phyloP scores from a whole-genome alignment of 2,113 vertebrate species.

The Thomomys bottae region DNA sequence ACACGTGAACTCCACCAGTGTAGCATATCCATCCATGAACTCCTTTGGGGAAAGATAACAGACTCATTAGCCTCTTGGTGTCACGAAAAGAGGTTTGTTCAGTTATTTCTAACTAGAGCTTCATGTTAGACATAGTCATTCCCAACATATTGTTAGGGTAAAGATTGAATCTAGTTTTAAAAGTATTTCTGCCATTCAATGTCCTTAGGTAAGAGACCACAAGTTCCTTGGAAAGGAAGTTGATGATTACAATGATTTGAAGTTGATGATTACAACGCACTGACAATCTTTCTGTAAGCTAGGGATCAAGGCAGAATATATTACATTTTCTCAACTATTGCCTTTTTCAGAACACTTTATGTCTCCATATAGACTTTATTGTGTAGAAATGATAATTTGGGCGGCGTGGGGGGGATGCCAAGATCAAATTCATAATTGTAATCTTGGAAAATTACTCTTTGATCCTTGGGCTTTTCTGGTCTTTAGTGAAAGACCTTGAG shows the following conservation, averaged over 20 bases:
- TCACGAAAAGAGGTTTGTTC: background rate
- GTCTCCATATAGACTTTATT: background rate
- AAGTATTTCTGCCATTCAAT: constrained; percentile 24
- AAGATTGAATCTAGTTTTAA: background rate
- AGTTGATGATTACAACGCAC: background rate
- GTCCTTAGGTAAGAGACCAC: background rate
- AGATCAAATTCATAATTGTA: background rate
- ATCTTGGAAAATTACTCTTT: background rate
- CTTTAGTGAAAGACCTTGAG: background rate
- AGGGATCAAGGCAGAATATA: background rate
- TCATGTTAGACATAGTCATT: background rate
- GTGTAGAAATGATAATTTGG: background rate
- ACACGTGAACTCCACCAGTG: background rate
- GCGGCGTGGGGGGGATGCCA: background rate
- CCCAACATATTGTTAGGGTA: background rate
- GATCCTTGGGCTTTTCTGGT: constrained; percentile 23
- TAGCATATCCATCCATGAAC: background rate
- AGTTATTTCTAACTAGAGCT: background rate
- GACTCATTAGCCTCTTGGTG: background rate
- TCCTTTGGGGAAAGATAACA: background rate
- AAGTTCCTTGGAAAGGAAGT: background rate
- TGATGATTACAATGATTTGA: background rate
- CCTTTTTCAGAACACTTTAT: background rate
- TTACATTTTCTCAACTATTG: constrained; percentile 18
- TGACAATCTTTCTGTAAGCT: background rate